These are phyloP conservation scores for Pyrocephalus nanus DNA, from an alignment of 2,797 vertebrate species.

Conservation along the genomic window DNA sequence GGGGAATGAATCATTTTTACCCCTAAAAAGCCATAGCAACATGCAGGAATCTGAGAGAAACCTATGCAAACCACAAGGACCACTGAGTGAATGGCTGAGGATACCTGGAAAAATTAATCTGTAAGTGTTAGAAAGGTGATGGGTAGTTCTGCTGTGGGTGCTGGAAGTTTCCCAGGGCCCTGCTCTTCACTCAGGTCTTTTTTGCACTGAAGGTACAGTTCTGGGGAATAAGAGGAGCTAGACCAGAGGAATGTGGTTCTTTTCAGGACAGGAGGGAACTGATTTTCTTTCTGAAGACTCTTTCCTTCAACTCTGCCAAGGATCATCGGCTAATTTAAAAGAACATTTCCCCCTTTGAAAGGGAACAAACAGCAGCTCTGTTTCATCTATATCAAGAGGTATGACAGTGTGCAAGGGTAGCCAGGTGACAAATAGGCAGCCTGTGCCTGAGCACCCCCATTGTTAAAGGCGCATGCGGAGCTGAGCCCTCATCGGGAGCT, in stretches of 20 bases:
- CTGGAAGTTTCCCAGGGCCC: background rate
- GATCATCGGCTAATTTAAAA: background rate
- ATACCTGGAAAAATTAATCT: background rate
- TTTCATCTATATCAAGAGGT: background rate
- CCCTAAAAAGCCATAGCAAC: background rate
- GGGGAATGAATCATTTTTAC: background rate
- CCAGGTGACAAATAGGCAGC: slow-evolving; percentile 22
- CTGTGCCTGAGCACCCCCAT: background rate
- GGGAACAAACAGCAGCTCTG: background rate
- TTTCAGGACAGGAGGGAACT: background rate
- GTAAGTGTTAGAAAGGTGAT: background rate
- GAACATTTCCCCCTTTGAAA: background rate
- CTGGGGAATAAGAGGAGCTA: background rate
- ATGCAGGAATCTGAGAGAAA: background rate
- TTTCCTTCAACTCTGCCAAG: background rate
- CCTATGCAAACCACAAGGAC: accelerated
- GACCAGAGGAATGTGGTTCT: background rate
- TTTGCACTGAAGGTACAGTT: background rate
- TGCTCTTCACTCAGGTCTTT: background rate
- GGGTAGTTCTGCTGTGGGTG: background rate
- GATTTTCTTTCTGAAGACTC: background rate
- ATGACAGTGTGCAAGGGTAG: background rate
- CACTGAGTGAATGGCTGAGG: background rate
- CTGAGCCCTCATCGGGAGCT: background rate
- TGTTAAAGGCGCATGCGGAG: accelerated